These are phyloP conservation scores for Oxygymnocypris stewartii DNA, from an alignment of 2,113 vertebrate species.

Conservation along the genomic window DNA sequence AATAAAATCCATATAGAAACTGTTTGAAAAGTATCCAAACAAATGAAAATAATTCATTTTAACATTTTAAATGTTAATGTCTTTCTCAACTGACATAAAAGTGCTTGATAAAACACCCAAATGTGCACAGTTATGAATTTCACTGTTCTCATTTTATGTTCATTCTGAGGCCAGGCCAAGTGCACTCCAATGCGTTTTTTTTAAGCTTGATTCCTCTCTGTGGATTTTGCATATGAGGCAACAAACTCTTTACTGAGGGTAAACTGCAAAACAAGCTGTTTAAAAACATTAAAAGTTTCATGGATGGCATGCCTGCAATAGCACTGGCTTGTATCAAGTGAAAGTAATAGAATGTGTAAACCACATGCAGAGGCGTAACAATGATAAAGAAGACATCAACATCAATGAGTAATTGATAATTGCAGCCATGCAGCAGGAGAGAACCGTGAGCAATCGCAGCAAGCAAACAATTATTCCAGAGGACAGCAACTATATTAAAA, in stretches of 20 bases:
- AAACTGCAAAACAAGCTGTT: background rate
- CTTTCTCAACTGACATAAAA: background rate
- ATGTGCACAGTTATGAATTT: background rate
- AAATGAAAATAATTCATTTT: background rate
- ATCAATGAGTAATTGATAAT: conserved; percentile 22
- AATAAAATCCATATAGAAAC: background rate
- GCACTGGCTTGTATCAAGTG: background rate
- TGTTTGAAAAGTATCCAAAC: background rate
- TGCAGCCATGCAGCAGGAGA: background rate
- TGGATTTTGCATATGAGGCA: background rate
- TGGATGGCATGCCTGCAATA: background rate
- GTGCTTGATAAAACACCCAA: background rate
- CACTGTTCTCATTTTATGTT: conserved; percentile 2
- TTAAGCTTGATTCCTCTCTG: background rate
- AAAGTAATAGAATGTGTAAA: conserved; percentile 13
- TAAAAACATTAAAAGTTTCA: conserved; percentile 6
- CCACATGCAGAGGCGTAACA: background rate
- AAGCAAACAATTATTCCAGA: conserved; percentile 24
- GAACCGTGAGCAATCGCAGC: background rate
- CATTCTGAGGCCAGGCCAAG: background rate
- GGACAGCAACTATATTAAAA: conserved; percentile 32
- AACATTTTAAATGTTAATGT: background rate
- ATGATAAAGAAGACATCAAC: conserved; percentile 14
- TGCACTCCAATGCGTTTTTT: background rate
- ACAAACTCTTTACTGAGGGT: background rate